phyloP scores from a whole-genome alignment of 2,797 vertebrate species.

The Epinephelus awoara region DNA sequence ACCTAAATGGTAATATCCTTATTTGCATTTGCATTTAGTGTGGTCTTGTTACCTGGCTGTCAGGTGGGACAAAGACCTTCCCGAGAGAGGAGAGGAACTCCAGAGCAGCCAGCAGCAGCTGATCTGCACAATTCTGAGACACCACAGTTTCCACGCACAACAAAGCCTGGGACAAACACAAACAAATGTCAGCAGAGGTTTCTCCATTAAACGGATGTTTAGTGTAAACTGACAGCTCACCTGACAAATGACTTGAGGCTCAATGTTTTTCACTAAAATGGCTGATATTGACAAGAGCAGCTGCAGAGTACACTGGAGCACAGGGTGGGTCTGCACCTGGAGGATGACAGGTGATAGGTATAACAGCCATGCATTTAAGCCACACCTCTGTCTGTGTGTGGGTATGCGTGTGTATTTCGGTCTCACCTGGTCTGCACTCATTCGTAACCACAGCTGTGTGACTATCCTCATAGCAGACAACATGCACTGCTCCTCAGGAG shows the following conservation, averaged over 20 bases:
- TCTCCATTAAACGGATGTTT: not conserved
- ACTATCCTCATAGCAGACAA: conserved; percentile 75
- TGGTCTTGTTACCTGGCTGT: conserved; percentile 87
- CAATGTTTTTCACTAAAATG: conserved; percentile 85
- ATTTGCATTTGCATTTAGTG: not conserved
- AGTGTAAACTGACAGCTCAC: conserved; percentile 74
- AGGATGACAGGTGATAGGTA: not conserved
- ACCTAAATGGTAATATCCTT: not conserved
- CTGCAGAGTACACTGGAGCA: conserved; percentile 86
- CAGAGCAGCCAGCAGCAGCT: conserved; percentile 86
- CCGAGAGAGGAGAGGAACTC: conserved; percentile 91
- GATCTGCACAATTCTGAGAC: conserved; percentile 83
- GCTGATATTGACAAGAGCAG: conserved; percentile 88
- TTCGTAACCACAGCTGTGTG: conserved; percentile 86
- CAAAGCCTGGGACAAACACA: conserved; percentile 83
- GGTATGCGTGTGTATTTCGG: not conserved
- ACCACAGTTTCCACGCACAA: conserved; percentile 86
- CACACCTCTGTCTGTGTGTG: not conserved
- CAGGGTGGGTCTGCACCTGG: conserved; percentile 86
- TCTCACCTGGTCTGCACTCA: conserved; percentile 89
- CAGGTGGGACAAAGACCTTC: conserved; percentile 87
- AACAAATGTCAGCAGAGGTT: conserved; percentile 5
- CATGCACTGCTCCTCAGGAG: conserved; percentile 77
- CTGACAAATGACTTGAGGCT: conserved; percentile 87
- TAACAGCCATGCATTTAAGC: not conserved